These are phyloP conservation scores for Petrocephalus schoutedeni DNA, from an alignment of 2,797 vertebrate species.

Conservation along the genomic window DNA sequence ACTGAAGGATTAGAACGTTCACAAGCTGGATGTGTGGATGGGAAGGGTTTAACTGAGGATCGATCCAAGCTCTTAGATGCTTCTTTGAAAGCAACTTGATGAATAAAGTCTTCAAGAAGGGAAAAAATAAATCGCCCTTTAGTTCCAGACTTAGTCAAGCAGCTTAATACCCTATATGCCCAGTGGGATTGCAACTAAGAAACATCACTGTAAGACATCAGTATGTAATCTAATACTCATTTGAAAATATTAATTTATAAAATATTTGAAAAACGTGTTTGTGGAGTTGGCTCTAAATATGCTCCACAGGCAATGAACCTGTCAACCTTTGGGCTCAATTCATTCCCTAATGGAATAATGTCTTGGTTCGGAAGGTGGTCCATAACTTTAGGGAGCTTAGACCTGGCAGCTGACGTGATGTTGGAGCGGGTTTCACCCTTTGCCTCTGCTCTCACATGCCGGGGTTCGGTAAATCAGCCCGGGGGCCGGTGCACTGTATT, in stretches of 20 bases:
- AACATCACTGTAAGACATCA: neutral
- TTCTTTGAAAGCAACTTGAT: neutral
- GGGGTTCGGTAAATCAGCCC: neutral
- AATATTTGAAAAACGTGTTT: neutral
- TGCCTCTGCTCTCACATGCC: neutral
- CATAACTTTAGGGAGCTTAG: slow-evolving; percentile 43
- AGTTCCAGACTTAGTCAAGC: neutral
- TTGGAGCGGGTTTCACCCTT: neutral
- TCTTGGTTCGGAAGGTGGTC: slow-evolving; percentile 37
- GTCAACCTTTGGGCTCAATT: neutral
- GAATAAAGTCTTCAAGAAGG: neutral
- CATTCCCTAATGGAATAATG: slow-evolving; percentile 29
- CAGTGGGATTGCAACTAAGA: neutral
- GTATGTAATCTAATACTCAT: neutral
- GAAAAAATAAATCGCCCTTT: neutral
- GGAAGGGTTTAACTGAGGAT: neutral
- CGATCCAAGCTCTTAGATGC: neutral
- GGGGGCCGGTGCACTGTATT: neutral
- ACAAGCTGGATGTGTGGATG: neutral
- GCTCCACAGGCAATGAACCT: neutral
- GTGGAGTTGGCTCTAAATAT: slow-evolving; percentile 13
- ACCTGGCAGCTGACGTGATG: slow-evolving; percentile 44
- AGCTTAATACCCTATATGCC: neutral
- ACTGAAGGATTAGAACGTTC: neutral
- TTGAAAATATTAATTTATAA: slow-evolving; percentile 12